phyloP scores from a whole-genome alignment of 1,140 invertebrate genomes.

The Bombus breviceps region DNA sequence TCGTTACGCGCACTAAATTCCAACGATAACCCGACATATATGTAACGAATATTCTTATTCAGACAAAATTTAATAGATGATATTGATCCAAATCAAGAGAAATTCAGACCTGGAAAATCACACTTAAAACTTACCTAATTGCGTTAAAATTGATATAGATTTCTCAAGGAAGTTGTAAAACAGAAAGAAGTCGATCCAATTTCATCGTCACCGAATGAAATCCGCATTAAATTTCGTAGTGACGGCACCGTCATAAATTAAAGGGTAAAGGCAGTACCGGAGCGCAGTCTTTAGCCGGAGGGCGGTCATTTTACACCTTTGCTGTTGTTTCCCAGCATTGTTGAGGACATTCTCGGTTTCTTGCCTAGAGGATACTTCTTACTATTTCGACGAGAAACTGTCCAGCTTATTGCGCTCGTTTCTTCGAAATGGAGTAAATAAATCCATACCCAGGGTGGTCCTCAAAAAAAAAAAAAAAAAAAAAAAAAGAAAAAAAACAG shows the following conservation, averaged over 20 bases:
- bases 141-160: too few species aligned
- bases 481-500: not conserved
- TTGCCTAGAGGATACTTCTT: not conserved
- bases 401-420: not conserved
- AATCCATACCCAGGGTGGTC: not conserved
- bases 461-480: too few species aligned
- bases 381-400: not conserved
- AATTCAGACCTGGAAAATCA: too few species aligned
- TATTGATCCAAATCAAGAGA: too few species aligned
- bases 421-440: not conserved
- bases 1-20: too few species aligned
- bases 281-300: not conserved
- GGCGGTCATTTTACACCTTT: slow-evolving; percentile 28
- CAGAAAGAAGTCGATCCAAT: not conserved
- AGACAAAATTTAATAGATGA: too few species aligned
- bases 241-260: slow-evolving; percentile 23
- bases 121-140: too few species aligned
- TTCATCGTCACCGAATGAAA: not conserved
- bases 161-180: not conserved
- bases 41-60: too few species aligned
- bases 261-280: not conserved
- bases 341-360: not conserved
- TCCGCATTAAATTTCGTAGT: not conserved
- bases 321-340: not conserved
- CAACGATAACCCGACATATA: too few species aligned